Conservation (phyloP, 1,140 invertebrate genomes). For the Sycophaga agraensis region DNA sequence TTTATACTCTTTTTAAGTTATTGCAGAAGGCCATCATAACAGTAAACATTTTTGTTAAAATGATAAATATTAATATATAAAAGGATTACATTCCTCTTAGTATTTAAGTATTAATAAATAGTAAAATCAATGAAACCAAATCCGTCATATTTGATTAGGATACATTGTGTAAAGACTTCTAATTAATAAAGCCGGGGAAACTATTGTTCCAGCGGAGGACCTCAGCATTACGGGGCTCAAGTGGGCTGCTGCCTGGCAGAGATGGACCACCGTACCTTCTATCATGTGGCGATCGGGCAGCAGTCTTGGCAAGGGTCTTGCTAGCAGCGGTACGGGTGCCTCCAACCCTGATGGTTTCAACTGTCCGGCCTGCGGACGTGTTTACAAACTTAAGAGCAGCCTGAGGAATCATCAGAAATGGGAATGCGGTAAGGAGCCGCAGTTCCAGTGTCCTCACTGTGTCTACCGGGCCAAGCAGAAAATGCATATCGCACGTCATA, state of each 20-base stretch:
- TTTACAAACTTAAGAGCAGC: constrained; percentile 83
- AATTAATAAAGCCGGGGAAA: constrained; percentile 30
- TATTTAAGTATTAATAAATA: too few species aligned
- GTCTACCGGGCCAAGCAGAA: constrained; percentile 81
- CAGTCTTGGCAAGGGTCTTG: constrained; percentile 47
- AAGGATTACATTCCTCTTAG: too few species aligned
- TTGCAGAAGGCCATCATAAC: too few species aligned
- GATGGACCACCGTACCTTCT: constrained; percentile 55
- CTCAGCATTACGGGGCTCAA: constrained; percentile 70
- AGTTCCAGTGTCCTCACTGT: constrained; percentile 80
- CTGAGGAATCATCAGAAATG: constrained; percentile 83
- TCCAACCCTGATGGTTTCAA: constrained; percentile 64
- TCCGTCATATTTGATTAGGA: neutral
- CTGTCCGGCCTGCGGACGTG: constrained; percentile 75
- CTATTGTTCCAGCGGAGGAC: constrained; percentile 62
- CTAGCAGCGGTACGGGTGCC: constrained; percentile 41
- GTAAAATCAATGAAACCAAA: neutral
- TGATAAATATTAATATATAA: too few species aligned
- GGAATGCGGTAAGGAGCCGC: constrained; percentile 83
- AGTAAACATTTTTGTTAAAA: too few species aligned
- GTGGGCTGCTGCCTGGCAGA: constrained; percentile 61
- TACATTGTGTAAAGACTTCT: constrained; percentile 14
- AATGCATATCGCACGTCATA: constrained; percentile 83
- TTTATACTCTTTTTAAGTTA: too few species aligned
- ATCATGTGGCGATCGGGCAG: constrained; percentile 56